phyloP scores from a whole-genome alignment of 1,140 invertebrate genomes.

The Bicyclus anynana region DNA sequence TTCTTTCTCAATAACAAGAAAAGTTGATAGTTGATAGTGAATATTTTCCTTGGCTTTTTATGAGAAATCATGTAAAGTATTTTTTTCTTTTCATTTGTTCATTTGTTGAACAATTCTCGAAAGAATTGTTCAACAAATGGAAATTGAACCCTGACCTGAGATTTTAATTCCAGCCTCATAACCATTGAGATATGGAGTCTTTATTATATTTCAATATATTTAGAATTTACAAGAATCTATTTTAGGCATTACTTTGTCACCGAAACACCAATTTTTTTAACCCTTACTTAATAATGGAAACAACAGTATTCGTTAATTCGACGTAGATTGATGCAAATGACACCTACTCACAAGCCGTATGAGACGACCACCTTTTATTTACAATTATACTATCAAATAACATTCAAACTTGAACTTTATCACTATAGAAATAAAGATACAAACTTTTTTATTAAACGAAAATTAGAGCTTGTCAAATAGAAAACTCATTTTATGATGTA shows the following conservation, averaged over 20 bases:
- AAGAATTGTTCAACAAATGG: too few relatives aligned
- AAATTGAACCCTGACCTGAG: too few relatives aligned
- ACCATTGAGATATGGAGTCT: too few relatives aligned
- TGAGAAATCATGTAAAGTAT: too few relatives aligned
- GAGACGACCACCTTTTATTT: conserved; percentile 23
- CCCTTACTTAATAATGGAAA: conserved; percentile 16
- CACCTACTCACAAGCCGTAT: conserved; percentile 45
- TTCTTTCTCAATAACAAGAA: too few relatives aligned
- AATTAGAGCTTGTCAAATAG: conserved; percentile 1
- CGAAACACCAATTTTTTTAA: conserved; percentile 11
- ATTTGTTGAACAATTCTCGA: too few relatives aligned
- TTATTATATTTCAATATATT: too few relatives aligned
- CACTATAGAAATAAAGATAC: not conserved
- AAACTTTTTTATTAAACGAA: not conserved
- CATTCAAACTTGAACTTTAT: conserved; percentile 23
- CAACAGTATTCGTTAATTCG: conserved; percentile 53
- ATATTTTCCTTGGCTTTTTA: too few relatives aligned
- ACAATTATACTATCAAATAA: not conserved
- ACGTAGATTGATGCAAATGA: conserved; percentile 70
- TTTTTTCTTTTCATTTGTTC: too few relatives aligned
- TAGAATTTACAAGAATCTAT: too few relatives aligned
- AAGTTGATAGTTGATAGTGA: too few relatives aligned
- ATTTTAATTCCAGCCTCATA: too few relatives aligned
- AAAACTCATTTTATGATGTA: not conserved
- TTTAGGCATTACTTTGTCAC: not conserved